Conservation (phyloP, 2,888 invertebrate species). For the Luperina nickerlii region DNA sequence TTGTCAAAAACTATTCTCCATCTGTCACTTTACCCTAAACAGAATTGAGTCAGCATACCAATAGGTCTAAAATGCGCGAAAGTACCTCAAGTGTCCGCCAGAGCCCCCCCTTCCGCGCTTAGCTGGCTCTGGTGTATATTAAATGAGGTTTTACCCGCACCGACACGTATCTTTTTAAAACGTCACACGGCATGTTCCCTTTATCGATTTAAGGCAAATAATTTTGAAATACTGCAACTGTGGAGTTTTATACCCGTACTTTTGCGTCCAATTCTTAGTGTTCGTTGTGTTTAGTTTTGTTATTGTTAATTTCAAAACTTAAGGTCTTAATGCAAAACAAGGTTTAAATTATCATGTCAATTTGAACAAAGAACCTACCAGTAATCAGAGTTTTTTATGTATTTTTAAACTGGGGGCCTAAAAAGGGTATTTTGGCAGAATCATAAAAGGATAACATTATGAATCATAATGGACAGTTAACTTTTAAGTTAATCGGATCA, state of each 20-base stretch:
- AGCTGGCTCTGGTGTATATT: slow-evolving; percentile 81
- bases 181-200: slow-evolving; percentile 70
- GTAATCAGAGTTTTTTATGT: no score
- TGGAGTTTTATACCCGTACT: neutral
- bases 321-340: no score
- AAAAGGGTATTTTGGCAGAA: no score
- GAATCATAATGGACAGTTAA: no score
- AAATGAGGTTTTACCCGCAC: slow-evolving; percentile 85
- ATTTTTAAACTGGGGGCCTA: no score
- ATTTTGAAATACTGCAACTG: neutral
- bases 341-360: no score
- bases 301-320: no score
- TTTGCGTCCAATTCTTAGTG: neutral
- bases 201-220: slow-evolving; percentile 70
- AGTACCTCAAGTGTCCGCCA: slow-evolving; percentile 62
- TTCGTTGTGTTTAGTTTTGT: no score
- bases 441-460: no score
- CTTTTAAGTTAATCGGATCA: no score
- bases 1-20: neutral
- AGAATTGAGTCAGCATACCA: slow-evolving; percentile 58
- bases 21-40: slow-evolving; percentile 13
- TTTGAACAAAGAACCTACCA: no score
- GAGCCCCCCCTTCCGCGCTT: slow-evolving; percentile 76
- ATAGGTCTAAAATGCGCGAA: slow-evolving; percentile 76
- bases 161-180: slow-evolving; percentile 77